Base-by-base conservation (phyloP, 2,888 invertebrate species). In the Coecobrya sp. region DNA sequence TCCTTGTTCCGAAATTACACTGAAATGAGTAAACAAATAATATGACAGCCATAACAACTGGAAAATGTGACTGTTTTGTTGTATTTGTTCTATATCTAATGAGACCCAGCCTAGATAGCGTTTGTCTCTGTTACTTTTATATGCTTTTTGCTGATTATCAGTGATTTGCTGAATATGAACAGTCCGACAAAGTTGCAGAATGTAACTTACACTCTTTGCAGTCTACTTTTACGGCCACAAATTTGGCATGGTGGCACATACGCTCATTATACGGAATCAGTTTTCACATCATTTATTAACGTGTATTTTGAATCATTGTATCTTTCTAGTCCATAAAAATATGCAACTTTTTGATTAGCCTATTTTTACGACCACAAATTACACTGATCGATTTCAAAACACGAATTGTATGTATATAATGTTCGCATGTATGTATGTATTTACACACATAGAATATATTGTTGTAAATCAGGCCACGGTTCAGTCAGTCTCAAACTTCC, bases 341-440 rank as follows among this genome's bases (percentile, higher is more conserved):
- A n/a, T 25, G 45, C 8, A 49, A 70, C 68, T 68, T 59, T 19
- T 84, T 76, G 76, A 76, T 76, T 76, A 76, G 76, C 76, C 76
- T 76, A 76, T 85, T 90, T 85, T 90, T 90, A 90, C 70, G 62
- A 76, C 52, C 42, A 65, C 76, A 90, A 85, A 91, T 86, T 86
- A 65, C 91, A 86, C 36, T 3, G 42, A 89, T 89, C 68, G 82
- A 89, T 82, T 89, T 68, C 89, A n/a, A 36, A 11, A 36, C 70
- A 70, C 36, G 70, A 36, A 7, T 30, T 36, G 25, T 65, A 11
- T 65, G 19, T 16, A 2, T 25, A 19, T 65, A 65, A 36, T 4
- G 36, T 36, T n/a, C 36, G 7, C 36, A 36, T 36, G 3, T 36
- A 36, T n/a, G n/a, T 36, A 36, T 36, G 36, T 36, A 36, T 36